Evolutionary conservation across 2,888 invertebrate genomes (phyloP).

Genomic region (Mycalesis mineus): DNA sequence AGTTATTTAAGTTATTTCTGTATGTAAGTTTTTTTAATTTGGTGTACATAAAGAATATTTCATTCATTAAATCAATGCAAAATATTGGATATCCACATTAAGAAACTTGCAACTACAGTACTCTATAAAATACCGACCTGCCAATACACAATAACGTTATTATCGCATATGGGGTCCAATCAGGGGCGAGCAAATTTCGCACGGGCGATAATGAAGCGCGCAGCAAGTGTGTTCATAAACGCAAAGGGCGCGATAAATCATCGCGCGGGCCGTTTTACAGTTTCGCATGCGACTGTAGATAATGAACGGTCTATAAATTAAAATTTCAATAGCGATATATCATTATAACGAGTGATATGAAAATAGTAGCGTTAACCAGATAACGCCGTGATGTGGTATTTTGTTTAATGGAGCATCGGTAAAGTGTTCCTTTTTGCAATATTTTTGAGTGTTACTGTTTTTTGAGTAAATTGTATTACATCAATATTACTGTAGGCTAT

Average conservation of each 20-base stretch:
- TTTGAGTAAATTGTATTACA: background rate
- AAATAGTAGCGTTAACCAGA: conserved; percentile 24
- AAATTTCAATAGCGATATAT: conserved; percentile 38
- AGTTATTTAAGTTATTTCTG: too few species aligned
- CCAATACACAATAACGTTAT: conserved; percentile 61
- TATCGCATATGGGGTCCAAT: conserved; percentile 59
- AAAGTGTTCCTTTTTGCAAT: background rate
- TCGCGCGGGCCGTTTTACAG: conserved; percentile 47
- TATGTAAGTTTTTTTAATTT: too few species aligned
- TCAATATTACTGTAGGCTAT: background rate
- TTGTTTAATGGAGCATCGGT: background rate
- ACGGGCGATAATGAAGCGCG: conserved; percentile 65
- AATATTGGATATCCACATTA: background rate
- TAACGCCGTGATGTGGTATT: conserved; percentile 15
- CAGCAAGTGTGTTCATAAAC: conserved; percentile 75
- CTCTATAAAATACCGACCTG: conserved; percentile 30
- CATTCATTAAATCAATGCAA: background rate
- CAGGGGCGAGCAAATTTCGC: conserved; percentile 63
- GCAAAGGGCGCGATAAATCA: conserved; percentile 72
- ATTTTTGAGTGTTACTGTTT: background rate
- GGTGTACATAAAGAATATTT: too few species aligned
- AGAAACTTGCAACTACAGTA: background rate
- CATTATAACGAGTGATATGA: conserved; percentile 34
- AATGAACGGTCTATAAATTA: conserved; percentile 39
- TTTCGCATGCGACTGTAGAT: conserved; percentile 45